These are phyloP conservation scores for Rhinichthys klamathensis DNA, from an alignment of 2,113 vertebrate genomes.

Conservation along the genomic window DNA sequence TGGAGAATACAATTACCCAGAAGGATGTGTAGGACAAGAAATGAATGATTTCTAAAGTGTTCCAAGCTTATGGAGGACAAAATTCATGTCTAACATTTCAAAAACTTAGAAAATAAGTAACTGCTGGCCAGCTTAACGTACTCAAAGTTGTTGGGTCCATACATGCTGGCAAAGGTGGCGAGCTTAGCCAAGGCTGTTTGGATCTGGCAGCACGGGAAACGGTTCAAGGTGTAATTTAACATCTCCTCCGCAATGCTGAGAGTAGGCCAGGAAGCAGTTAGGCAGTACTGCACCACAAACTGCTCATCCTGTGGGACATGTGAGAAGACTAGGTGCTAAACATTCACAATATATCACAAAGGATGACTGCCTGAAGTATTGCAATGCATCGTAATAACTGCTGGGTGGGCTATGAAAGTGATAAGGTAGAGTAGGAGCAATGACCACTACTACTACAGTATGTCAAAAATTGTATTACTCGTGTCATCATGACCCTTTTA, in stretches of 20 bases:
- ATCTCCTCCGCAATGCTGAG: constrained; percentile 91
- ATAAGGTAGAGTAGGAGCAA: too few species aligned
- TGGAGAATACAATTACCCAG: too few species aligned
- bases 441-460: too few species aligned
- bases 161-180: constrained; percentile 90
- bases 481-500: too few species aligned
- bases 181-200: constrained; percentile 86
- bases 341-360: background rate
- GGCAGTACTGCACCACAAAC: constrained; percentile 92
- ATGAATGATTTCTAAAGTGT: background rate
- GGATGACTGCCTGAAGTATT: background rate
- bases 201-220: constrained; percentile 77
- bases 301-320: constrained; percentile 81
- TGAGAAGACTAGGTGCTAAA: background rate
- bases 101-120: background rate
- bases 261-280: constrained; percentile 89
- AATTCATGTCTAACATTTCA: background rate
- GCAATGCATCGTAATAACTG: too few species aligned
- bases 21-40: background rate
- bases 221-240: constrained; percentile 81
- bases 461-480: too few species aligned
- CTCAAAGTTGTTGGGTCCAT: constrained; percentile 88
- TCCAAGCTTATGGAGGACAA: background rate
- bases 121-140: constrained; percentile 60
- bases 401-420: too few species aligned